Evolutionary conservation across 1,140 invertebrate species (phyloP), one percentile per base, ranked within the genome.

Genomic region (Pseudomyrmex flavicornis): DNA sequence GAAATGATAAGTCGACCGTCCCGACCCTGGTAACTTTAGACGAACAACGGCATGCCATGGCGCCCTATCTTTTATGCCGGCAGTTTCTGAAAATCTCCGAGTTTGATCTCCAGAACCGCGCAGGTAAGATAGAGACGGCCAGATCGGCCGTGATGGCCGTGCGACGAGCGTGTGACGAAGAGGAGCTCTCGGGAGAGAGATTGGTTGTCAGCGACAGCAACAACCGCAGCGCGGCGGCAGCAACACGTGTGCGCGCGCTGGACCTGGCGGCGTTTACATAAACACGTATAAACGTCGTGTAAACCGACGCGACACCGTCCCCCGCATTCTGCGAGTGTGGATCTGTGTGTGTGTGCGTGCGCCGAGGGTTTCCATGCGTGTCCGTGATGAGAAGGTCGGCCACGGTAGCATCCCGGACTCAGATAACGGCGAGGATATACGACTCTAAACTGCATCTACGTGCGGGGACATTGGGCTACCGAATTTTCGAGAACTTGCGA

Each of bases 11-110:
- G 66, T 79, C 66, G 76, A 56, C 35, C 35, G 35, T 59, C 35
- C 87, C 90, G 87, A 83, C 86, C 80, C 85, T 86, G 90, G 93
- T 93, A 94, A 94, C 90, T 92, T 87, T 91, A 94, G 92, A 93
- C 86, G 88, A 87, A 79, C 86, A 77, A 76, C 82, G 85, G 85
- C 90, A 90, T 91, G n/a, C 70, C 77, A 54, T 90, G 91, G 90
- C 93, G 92, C 93, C 93, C 91, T 90, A 92, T 93, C 91, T 91
- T 93, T 93, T 93, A 93, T 91, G 85, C 88, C 80, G 73, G 85
- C 87, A 86, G 91, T 92, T 91, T 88, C 88, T 69, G 88, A 92
- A 93, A 93, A 93, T 93, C 93, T 93, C 79, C 54, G 72, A 88
- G 89, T 90, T 90, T 91, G 91, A 94, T 93, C 93, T 93, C 69